These are phyloP conservation scores for Squalus acanthias DNA, from an alignment of 2,797 vertebrate species.

Conservation along the genomic window DNA sequence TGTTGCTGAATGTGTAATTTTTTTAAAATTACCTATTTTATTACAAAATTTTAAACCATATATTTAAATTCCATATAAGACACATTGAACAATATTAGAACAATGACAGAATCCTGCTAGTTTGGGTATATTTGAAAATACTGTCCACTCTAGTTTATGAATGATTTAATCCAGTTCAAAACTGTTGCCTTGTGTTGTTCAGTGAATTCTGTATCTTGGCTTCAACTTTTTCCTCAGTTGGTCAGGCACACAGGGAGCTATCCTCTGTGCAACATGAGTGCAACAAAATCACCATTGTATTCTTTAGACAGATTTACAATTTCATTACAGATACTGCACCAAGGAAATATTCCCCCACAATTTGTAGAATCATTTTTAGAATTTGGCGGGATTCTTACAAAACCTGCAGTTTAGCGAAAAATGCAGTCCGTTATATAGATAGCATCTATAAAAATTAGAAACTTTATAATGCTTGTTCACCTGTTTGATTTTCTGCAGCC, in stretches of 20 bases:
- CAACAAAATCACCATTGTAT: neutral
- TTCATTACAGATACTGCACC: neutral
- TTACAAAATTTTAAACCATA: neutral
- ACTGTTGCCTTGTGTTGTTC: no score
- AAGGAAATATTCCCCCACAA: neutral
- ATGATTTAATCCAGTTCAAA: neutral
- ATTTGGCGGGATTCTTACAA: neutral
- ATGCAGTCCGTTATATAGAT: neutral
- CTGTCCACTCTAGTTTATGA: neutral
- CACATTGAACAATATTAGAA: neutral
- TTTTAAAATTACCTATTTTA: no score
- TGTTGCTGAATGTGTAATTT: no score
- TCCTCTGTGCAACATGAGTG: neutral
- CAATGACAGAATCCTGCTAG: neutral
- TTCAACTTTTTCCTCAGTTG: neutral
- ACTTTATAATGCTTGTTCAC: neutral
- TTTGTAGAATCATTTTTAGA: neutral
- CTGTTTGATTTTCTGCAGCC: neutral
- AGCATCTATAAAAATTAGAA: neutral
- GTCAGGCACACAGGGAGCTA: neutral
- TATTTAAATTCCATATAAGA: neutral
- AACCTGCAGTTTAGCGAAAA: neutral
- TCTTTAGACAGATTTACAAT: neutral
- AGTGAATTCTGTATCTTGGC: neutral
- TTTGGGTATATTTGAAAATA: neutral